Evolutionary conservation across 2,888 invertebrate genomes (phyloP), one percentile per base, ranked within the genome.

Genomic region (Tineola bisselliella): DNA sequence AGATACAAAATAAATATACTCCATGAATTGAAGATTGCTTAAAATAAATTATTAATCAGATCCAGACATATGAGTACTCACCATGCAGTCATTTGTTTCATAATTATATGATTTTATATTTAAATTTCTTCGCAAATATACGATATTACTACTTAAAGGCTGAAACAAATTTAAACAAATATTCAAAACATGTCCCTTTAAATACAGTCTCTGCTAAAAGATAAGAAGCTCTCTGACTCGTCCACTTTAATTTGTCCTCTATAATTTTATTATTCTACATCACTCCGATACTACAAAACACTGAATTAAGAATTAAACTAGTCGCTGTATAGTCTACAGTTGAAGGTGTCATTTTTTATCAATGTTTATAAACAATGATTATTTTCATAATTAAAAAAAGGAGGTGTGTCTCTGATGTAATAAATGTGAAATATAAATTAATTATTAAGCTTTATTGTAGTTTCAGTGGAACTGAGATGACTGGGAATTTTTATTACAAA

Each of bases 51-150:
- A 31, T 10, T 31, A 31, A 31, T 8, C 31, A 10, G 10, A 31
- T 5, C 6, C 31, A 31, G 5, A 31, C 31, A 31, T 31, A 8
- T n/a, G n/a, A 58, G 1, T 59, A 72, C 79, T 79, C 71, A 87
- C 87, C 87, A 87, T 70, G 87, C 87, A 66, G 87, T 84, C 63
- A 87, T 70, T 63, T 86, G 81, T 74, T 79, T 86, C 87, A 87
- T 86, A 67, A 31, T 61, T 13, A n/a, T 56, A 8, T 13, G 38
- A 8, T 13, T 33, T 19, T n/a, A 19, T 17, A 18, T 43, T 54
- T 54, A 18, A 12, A 54, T 12, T 25, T 54, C 54, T 54, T 54
- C 54, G 2, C 54, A 25, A 5, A 54, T 54, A 17, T 18, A 38
- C 19, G 59, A 12, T 44, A 18, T 19, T 59, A 43, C 44, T 67